Base-by-base conservation (phyloP, 2,113 vertebrate species). In the Cyprinodon variegatus region DNA sequence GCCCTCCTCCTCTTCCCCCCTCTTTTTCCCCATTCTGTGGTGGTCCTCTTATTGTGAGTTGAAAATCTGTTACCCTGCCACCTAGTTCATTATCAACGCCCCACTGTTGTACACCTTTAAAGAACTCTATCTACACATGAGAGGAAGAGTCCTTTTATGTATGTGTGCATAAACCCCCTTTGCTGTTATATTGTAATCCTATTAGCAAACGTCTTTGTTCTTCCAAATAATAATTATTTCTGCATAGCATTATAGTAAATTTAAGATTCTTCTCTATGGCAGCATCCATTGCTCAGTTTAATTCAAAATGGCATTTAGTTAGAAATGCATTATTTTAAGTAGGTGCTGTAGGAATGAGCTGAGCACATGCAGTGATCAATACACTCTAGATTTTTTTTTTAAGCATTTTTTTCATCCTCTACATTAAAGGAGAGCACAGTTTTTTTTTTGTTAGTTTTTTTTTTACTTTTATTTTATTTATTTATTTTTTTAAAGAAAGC, bases 61-160 rank as follows among this genome's bases (percentile, higher is more conserved):
- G 48, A 65, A 70, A 88, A 80, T 88, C 85, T 73, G 66, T 88
- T 70, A 76, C 70, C 76, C 70, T 48, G 11, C 78, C 80, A 75
- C 60, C 60, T n/a, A 81, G 85, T 88, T 93, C 83, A 93, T 93
- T 66, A 83, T 72, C 83, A 68, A 87, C 84, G 66, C 83, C 88
- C 88, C 62, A 40, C 83, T 72, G 69, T 82, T 83, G 37, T 69
- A 53, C 60, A 69, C 66, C 79, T 76, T 77, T 62, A 82, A 75
- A 81, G 60, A 70, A 14, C 48, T 70, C 36, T 65, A 71, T 65
- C 68, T 63, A 63, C 20, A 66, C 70, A 60, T 65, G 60, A 79
- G 43, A 65, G 40, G 17, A 68, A 61, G 69, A 48, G 37, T 50
- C 4, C 78, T 29, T 87, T 71, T 50, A 40, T 72, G 68, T 50